Evolutionary conservation across 2,113 vertebrate genomes (phyloP).

Genomic region (Geococcyx californianus): DNA sequence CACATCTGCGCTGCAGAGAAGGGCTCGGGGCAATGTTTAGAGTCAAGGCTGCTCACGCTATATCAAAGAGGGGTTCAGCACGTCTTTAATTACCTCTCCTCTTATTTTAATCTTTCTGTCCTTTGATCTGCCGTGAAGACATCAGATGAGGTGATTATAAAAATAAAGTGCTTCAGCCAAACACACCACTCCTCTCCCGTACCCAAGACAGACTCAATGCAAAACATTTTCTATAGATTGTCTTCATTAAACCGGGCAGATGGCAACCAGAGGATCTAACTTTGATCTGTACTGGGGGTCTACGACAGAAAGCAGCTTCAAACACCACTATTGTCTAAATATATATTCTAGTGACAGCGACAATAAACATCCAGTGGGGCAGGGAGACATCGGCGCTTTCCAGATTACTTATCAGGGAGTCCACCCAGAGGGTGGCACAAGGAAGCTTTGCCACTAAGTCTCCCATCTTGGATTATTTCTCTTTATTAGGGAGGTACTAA

Average conservation of each 20-base stretch:
- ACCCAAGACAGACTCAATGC: not conserved
- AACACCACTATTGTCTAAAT: not conserved
- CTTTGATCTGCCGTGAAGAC: not conserved
- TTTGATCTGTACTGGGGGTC: not conserved
- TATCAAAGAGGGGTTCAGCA: not conserved
- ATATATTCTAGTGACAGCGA: not conserved
- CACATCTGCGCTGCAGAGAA: not conserved
- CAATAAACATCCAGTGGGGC: not conserved
- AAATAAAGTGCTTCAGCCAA: not conserved
- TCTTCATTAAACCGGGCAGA: not conserved
- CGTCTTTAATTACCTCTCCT: not conserved
- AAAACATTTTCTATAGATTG: not conserved
- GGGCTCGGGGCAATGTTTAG: not conserved
- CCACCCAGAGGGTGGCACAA: not conserved
- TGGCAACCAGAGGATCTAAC: not conserved
- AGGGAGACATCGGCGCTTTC: not conserved
- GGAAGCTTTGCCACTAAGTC: not conserved
- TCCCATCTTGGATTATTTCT: not conserved
- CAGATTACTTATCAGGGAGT: not conserved
- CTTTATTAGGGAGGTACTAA: not conserved
- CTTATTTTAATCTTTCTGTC: not conserved
- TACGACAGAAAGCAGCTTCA: slow-evolving; percentile 17
- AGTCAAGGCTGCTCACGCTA: not conserved
- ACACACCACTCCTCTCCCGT: not conserved
- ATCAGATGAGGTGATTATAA: not conserved